Conservation (phyloP, 2,797 vertebrate species). For the Xenopus petersii region DNA sequence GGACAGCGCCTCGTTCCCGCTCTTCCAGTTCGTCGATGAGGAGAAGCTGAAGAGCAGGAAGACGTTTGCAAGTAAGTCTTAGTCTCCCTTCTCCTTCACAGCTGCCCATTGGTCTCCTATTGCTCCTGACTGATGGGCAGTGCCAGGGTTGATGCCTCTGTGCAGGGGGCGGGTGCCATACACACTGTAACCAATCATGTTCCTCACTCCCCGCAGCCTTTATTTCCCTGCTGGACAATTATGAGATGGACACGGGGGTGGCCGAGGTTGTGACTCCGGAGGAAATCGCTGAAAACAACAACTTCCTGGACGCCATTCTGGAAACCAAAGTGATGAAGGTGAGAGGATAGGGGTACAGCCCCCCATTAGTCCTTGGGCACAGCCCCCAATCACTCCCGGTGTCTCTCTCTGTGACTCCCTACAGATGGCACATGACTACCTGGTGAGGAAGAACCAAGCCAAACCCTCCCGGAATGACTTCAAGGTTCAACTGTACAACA, state of each 20-base stretch:
- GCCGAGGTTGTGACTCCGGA: constrained; percentile 68
- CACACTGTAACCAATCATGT: constrained; percentile 60
- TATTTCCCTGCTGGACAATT: constrained; percentile 77
- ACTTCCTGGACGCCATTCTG: constrained; percentile 78
- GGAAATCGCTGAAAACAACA: constrained; percentile 69
- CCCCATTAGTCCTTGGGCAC: no score
- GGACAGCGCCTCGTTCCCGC: constrained; percentile 66
- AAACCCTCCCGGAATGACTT: constrained; percentile 41
- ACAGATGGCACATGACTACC: constrained; percentile 75
- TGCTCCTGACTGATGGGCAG: no score
- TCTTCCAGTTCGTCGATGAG: constrained; percentile 75
- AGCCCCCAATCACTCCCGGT: no score
- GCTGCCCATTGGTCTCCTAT: no score
- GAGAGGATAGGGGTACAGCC: background rate
- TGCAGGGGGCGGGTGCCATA: no score
- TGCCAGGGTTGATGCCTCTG: background rate
- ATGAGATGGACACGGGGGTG: constrained; percentile 74
- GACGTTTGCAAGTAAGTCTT: constrained; percentile 67
- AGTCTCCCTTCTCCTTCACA: no score
- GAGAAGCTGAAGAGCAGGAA: constrained; percentile 63
- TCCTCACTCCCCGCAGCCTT: constrained; percentile 47
- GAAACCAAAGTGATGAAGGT: constrained; percentile 81
- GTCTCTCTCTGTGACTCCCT: no score
- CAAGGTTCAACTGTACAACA: constrained; percentile 57
- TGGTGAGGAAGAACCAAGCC: constrained; percentile 71